These are phyloP conservation scores for Origma solitaria DNA, from an alignment of 2,113 vertebrate genomes.

Conservation along the genomic window DNA sequence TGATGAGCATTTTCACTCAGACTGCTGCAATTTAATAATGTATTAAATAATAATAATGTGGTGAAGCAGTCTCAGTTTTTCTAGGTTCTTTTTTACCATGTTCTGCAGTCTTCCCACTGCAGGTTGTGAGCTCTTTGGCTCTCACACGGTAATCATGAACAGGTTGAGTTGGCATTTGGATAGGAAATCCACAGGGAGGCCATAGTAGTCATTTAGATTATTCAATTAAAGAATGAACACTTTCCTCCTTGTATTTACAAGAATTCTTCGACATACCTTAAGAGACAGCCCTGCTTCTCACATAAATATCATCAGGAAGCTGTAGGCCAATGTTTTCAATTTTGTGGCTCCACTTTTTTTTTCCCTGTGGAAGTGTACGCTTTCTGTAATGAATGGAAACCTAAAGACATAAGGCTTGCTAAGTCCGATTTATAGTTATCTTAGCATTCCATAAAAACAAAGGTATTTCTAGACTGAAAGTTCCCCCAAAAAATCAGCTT, in stretches of 20 bases:
- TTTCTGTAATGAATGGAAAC: background rate
- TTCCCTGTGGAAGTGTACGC: background rate
- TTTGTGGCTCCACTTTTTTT: background rate
- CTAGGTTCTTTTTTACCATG: background rate
- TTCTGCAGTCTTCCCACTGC: background rate
- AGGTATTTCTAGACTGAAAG: background rate
- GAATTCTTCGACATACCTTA: background rate
- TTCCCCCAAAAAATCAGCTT: background rate
- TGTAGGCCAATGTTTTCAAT: background rate
- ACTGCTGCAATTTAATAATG: background rate
- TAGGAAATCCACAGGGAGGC: background rate
- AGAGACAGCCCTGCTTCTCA: background rate
- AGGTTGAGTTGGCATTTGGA: constrained; percentile 6
- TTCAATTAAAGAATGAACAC: background rate
- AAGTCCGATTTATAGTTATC: background rate
- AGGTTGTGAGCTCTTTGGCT: background rate
- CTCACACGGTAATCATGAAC: background rate
- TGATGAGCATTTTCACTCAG: background rate
- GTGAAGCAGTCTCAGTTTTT: background rate
- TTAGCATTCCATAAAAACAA: background rate
- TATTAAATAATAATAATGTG: background rate
- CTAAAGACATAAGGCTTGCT: background rate
- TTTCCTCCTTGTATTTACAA: background rate
- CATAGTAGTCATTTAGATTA: background rate
- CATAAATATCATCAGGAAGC: background rate